Base-by-base conservation (phyloP, 2,113 vertebrate species). In the Rhodinocichla rosea region DNA sequence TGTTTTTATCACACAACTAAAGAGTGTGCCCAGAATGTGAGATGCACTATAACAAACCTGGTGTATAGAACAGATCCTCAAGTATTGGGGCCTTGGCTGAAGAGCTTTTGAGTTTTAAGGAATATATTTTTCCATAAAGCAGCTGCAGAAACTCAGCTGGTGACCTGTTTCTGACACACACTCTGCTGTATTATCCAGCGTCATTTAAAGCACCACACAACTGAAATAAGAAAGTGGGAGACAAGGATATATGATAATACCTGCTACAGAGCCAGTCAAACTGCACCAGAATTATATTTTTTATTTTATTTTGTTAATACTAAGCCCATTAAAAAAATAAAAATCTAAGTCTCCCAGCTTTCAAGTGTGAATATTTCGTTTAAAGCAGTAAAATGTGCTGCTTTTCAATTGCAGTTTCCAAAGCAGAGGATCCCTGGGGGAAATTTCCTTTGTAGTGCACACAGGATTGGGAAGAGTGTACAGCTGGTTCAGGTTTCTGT, bases 91-190 rank as follows among this genome's bases (percentile, higher is more conserved):
- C 62, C 68, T 83, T 59, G 67, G 40, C 37, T 80, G 79, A 86
- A 90, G 68, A 85, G 76, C 68, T 77, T 94, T 86, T 45, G 71
- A 62, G 35, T 90, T 91, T 92, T 80, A 83, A 83, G 52, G 35
- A 88, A 77, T 50, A 44, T 28, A 11, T 35, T 88, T 93, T 90
- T 77, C 37, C 50, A 7, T 59, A 77, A 83, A 86, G 85, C 28
- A 80, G 59, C 85, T 70, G 75, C 75, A 94, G 79, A 71, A 94
- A 92, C 93, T 74, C 85, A 80, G 83, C 71, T 50, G 71, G 50
- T 95, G 95, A 92, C 85, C 78, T 81, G 37, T 33, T 95, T 86
- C 59, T 90, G 88, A 69, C 68, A 57, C 42, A 32, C 23, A 19
- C 32, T 18, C 55, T 88, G 63, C 56, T 69, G 49, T 57, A 53